Conservation (phyloP, 2,797 vertebrate genomes). For the Clangula hyemalis region DNA sequence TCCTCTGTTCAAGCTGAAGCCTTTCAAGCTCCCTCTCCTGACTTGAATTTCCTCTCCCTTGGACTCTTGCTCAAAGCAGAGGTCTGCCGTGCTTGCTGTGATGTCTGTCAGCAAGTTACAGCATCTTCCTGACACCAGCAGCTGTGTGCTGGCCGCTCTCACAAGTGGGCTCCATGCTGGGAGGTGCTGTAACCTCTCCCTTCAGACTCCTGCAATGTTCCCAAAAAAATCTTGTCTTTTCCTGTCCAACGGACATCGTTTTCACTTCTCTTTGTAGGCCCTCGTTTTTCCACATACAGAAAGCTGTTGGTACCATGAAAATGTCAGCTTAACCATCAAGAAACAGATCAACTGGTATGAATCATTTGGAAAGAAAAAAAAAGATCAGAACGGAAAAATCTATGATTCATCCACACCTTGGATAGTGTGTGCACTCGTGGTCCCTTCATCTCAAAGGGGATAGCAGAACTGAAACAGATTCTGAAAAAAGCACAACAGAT, state of each 20-base stretch:
- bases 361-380: constrained; percentile 45
- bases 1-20: neutral
- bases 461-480: constrained; percentile 59
- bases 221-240: constrained; percentile 8
- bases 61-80: neutral
- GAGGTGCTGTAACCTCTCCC: neutral
- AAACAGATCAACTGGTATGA: constrained; percentile 63
- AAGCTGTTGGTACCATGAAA: constrained; percentile 44
- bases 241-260: neutral
- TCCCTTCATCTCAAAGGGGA: constrained; percentile 61
- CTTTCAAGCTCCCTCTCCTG: constrained; percentile 18
- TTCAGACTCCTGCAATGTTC: neutral
- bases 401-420: constrained; percentile 67
- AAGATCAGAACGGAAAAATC: constrained; percentile 48
- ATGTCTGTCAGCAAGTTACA: neutral
- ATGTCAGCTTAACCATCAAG: constrained; percentile 48
- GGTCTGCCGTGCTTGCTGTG: neutral
- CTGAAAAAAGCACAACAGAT: constrained; percentile 68
- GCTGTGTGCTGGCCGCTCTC: neutral
- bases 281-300: neutral
- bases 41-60: neutral
- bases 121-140: neutral
- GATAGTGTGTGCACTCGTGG: constrained; percentile 21
- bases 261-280: neutral
- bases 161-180: neutral